Evolutionary conservation across 2,797 vertebrate species (phyloP), one percentile per base, ranked within the genome.

Genomic region (Tadarida brasiliensis): DNA sequence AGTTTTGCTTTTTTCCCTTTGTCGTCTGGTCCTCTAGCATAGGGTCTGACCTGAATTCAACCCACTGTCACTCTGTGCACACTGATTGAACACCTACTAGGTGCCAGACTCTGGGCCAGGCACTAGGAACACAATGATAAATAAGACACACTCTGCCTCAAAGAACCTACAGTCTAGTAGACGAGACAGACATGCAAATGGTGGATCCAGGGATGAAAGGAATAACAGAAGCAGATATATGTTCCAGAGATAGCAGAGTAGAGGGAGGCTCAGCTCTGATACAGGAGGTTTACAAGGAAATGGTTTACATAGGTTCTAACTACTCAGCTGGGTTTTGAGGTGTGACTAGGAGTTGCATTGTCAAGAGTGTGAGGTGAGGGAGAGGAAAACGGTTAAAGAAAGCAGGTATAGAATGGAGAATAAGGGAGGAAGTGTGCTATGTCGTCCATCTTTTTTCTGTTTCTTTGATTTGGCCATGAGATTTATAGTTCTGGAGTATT

Each of bases 401-500:
- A 39, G 17, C 67, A 96, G 47, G 89, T 73, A 57, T 71, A 96
- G 95, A 95, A 90, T 97, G 73, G 97, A 30, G 71, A 96, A 88
- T 17, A 57, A 86, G 4, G 68, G 87, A 61, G 74, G 84, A 96
- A 96, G 22, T n/a, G 91, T 80, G 90, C 71, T 83, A 44, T 24
- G 3, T 85, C 11, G 59, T 78, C 81, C 39, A 30, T 74, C 9
- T 91, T 92, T 12, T 63, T 6, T 78, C 82, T 76, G 17, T 92
- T 97, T 96, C 44, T 33, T 39, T 49, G 81, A 70, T 84, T 83
- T 93, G 16, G 22, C 70, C 65, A 71, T 54, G 76, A 94, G 82
- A 65, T 74, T 87, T 0, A 95, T 91, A 89, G 86, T 97, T 95
- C 96, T 97, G 94, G 94, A 98, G 94, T 98, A 97, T 95, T 91